Evolutionary conservation across 2,888 invertebrate species (phyloP).

Genomic region (Hololepta plana): DNA sequence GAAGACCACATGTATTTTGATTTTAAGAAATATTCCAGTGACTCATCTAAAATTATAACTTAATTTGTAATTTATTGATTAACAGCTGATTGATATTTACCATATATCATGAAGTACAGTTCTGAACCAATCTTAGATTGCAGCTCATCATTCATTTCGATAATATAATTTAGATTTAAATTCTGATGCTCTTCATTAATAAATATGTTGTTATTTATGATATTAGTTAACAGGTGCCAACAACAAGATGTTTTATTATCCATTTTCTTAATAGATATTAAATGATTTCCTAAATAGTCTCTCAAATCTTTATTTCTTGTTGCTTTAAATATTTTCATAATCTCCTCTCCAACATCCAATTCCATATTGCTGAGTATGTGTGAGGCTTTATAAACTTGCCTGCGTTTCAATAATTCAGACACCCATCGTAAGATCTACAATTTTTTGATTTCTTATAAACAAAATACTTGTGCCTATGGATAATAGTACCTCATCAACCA

Average conservation of each 20-base stretch:
- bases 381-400: slow-evolving; percentile 44
- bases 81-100: slow-evolving; percentile 24
- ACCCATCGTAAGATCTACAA: slow-evolving; percentile 44
- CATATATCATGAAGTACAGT: slow-evolving; percentile 37
- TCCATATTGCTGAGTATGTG: slow-evolving; percentile 45
- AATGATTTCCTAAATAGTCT: slow-evolving; percentile 46
- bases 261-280: slow-evolving; percentile 32
- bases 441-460: slow-evolving; percentile 2
- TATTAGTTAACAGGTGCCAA: slow-evolving; percentile 26
- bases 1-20: slow-evolving; percentile 38
- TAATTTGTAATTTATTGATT: background rate
- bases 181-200: background rate
- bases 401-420: slow-evolving; percentile 37
- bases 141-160: slow-evolving; percentile 2
- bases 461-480: no score
- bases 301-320: slow-evolving; percentile 39
- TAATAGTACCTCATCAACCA: slow-evolving; percentile 39
- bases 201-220: slow-evolving; percentile 13
- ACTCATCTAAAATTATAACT: slow-evolving; percentile 30
- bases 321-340: slow-evolving; percentile 37
- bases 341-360: slow-evolving; percentile 35
- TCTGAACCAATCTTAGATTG: slow-evolving; percentile 32
- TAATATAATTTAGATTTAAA: slow-evolving; percentile 3
- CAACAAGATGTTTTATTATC: slow-evolving; percentile 19
- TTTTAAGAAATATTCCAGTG: slow-evolving; percentile 31